These are phyloP conservation scores for Nemapogon koenigi DNA, from an alignment of 2,888 invertebrate species.

Conservation along the genomic window DNA sequence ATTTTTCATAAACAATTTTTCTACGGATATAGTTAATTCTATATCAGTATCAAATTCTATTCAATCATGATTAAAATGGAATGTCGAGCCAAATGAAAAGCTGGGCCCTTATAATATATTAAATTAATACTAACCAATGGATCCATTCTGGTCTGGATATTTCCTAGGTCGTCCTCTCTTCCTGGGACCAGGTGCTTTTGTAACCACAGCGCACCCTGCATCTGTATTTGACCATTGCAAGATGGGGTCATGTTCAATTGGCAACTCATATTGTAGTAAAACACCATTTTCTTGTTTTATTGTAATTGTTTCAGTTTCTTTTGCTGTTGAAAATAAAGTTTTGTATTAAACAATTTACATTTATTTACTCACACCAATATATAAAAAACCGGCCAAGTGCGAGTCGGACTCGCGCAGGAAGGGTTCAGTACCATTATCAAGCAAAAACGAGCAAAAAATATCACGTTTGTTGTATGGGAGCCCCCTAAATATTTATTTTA, in stretches of 20 bases:
- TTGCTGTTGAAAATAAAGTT: constrained; percentile 18
- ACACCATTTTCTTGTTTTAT: constrained; percentile 60
- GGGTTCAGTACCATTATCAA: too few species aligned
- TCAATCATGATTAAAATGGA: too few species aligned
- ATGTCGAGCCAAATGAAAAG: too few species aligned
- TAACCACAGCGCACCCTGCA: constrained; percentile 35
- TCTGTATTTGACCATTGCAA: constrained; percentile 43
- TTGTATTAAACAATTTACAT: background rate
- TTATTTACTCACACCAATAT: background rate
- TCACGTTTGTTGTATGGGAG: too few species aligned
- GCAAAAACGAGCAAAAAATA: too few species aligned
- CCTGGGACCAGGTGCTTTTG: constrained; percentile 44
- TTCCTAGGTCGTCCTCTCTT: constrained; percentile 54
- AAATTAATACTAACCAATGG: constrained; percentile 42
- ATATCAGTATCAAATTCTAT: too few species aligned
- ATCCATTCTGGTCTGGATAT: constrained; percentile 54
- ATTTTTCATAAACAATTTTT: too few species aligned
- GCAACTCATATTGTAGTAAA: constrained; percentile 53
- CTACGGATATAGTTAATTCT: too few species aligned
- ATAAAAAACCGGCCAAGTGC: background rate
- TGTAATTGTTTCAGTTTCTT: constrained; percentile 54
- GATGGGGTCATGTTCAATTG: constrained; percentile 50
- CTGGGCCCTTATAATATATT: too few species aligned
- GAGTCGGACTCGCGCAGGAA: too few species aligned
- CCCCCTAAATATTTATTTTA: too few species aligned